These are phyloP conservation scores for Procambarus clarkii DNA, from an alignment of 1,140 invertebrate species.

Conservation along the genomic window DNA sequence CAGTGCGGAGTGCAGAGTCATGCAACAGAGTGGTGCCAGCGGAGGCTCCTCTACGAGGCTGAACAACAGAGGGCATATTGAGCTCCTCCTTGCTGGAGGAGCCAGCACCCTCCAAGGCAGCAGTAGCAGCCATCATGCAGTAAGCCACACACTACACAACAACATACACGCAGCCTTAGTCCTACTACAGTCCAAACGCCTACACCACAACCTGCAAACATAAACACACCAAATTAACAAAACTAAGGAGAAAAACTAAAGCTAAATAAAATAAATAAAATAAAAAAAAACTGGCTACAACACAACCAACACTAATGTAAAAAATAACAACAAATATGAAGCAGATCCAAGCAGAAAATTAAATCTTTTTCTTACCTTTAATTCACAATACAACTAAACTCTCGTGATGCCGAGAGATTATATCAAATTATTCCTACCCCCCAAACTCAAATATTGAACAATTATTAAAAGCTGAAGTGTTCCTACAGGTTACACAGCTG, in stretches of 20 bases:
- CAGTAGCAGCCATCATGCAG: conserved; percentile 70
- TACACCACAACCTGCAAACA: conserved; percentile 70
- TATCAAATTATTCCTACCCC: too few species aligned
- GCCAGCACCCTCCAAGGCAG: conserved; percentile 48
- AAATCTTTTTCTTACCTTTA: conserved; percentile 15
- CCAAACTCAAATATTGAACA: too few species aligned
- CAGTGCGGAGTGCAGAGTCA: conserved; percentile 57
- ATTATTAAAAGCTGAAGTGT: too few species aligned
- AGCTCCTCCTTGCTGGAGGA: conserved; percentile 53
- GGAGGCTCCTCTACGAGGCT: conserved; percentile 55
- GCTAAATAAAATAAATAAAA: conserved; percentile 24
- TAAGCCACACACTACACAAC: conserved; percentile 70
- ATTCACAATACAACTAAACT: too few species aligned
- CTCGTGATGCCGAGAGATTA: too few species aligned
- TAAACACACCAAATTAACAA: conserved; percentile 69
- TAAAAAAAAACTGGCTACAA: conserved; percentile 40
- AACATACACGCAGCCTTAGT: conserved; percentile 66
- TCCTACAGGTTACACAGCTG: too few species aligned
- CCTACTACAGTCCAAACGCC: conserved; percentile 68
- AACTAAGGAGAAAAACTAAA: conserved; percentile 48
- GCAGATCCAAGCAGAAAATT: conserved; percentile 19
- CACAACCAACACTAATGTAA: conserved; percentile 27
- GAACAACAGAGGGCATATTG: conserved; percentile 52
- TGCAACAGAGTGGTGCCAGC: conserved; percentile 64
- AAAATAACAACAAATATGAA: conserved; percentile 12